Percentiles rank a stretch among this genome's conserved stretches.
These are phyloP conservation scores for Scrobipalpa atriplicella DNA, from an alignment of 2,888 invertebrate genomes.

Conservation along the genomic window DNA sequence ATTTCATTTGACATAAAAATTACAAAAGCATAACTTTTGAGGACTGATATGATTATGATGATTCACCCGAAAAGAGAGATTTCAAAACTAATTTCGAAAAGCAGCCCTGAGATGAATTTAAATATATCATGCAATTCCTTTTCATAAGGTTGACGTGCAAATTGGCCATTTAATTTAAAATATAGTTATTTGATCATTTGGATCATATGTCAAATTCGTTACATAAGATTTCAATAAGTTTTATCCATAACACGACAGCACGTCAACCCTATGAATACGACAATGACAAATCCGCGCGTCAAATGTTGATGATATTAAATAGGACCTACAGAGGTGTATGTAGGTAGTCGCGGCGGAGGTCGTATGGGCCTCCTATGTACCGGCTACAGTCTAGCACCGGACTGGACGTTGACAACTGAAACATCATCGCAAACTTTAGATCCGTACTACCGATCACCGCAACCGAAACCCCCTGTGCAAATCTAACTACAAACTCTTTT, in stretches of 20 bases:
- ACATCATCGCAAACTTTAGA: constrained; percentile 70
- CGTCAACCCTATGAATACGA: neutral
- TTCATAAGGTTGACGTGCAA: no score
- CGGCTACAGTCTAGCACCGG: constrained; percentile 74
- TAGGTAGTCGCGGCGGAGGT: constrained; percentile 76
- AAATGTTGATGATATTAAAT: constrained; percentile 40
- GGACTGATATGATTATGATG: no score
- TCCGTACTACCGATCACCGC: constrained; percentile 53
- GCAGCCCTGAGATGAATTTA: no score
- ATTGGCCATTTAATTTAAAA: no score
- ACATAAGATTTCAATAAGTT: no score
- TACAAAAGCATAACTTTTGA: neutral
- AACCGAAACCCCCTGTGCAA: constrained; percentile 66
- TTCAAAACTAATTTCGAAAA: no score
- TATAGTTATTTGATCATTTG: no score
- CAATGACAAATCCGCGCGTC: neutral
- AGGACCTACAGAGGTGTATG: constrained; percentile 76
- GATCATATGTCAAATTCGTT: no score
- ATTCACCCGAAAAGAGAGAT: no score
- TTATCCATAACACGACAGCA: neutral
- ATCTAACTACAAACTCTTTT: constrained; percentile 40
- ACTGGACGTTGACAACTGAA: constrained; percentile 80
- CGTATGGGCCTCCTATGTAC: constrained; percentile 63
- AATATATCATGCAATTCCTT: no score
- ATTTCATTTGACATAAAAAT: neutral